Evolutionary conservation across 2,888 invertebrate species (phyloP).

Genomic region (Homarus gammarus): DNA sequence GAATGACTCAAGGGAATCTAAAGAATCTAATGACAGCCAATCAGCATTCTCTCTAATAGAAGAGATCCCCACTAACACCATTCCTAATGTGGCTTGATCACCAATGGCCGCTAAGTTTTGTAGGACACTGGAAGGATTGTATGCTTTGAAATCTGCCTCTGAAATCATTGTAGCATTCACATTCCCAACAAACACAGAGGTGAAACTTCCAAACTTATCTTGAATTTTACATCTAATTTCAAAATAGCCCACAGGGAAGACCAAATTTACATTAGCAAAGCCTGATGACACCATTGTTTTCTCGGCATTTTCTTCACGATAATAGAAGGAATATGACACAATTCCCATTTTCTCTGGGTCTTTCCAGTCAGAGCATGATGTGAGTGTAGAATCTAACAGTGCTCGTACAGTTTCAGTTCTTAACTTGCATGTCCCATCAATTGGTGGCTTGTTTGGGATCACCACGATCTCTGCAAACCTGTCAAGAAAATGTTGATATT

Average conservation of each 20-base stretch:
- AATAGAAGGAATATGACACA: conserved; percentile 42
- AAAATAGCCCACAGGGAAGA: conserved; percentile 50
- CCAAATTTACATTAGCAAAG: background rate
- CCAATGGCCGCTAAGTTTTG: conserved; percentile 16
- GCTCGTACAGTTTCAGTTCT: background rate
- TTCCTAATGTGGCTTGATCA: conserved; percentile 43
- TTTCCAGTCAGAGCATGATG: conserved; percentile 35
- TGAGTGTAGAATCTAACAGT: background rate
- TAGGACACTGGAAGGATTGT: conserved; percentile 19
- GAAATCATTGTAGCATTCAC: conserved; percentile 50
- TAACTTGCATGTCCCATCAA: conserved; percentile 25
- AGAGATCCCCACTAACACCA: conserved; percentile 24
- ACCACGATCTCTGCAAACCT: conserved; percentile 48
- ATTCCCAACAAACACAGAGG: conserved; percentile 23
- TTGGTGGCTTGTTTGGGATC: conserved; percentile 35
- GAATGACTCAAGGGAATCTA: background rate
- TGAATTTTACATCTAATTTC: conserved; percentile 20
- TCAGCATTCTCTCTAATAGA: conserved; percentile 33
- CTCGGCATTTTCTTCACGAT: background rate
- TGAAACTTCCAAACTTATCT: conserved; percentile 24
- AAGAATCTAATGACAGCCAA: conserved; percentile 29
- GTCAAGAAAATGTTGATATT: background rate
- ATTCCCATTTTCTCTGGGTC: conserved; percentile 60
- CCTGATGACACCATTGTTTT: conserved; percentile 30
- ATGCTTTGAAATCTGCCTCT: conserved; percentile 11